phyloP scores from a whole-genome alignment of 2,797 vertebrate species.

The Neomorphus geoffroyi region DNA sequence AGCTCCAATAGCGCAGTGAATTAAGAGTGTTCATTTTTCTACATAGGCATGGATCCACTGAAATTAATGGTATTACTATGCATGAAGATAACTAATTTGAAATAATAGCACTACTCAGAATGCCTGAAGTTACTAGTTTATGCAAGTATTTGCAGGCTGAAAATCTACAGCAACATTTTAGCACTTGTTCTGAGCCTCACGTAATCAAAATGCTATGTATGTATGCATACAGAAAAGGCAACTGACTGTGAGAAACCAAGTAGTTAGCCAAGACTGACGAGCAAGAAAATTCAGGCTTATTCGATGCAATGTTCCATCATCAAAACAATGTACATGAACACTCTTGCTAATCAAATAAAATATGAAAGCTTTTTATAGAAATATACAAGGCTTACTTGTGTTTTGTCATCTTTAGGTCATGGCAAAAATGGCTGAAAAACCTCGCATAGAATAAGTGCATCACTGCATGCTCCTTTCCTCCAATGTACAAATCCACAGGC shows the following conservation, averaged over 20 bases:
- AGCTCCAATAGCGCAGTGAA: neutral
- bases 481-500: slow-evolving; percentile 95
- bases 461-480: slow-evolving; percentile 96
- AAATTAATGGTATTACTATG: neutral
- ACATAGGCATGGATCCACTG: neutral
- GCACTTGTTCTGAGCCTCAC: neutral
- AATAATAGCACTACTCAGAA: neutral
- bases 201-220: neutral
- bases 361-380: neutral
- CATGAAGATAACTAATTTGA: neutral
- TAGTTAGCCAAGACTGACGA: neutral
- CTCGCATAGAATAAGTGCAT: slow-evolving; percentile 98
- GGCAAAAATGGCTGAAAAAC: slow-evolving; percentile 94
- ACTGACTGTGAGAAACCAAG: neutral
- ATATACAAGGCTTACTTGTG: slow-evolving; percentile 81
- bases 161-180: neutral
- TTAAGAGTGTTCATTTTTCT: neutral
- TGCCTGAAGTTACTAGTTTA: neutral
- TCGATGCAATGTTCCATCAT: neutral
- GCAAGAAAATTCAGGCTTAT: neutral
- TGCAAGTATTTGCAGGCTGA: neutral
- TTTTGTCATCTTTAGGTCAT: slow-evolving; percentile 85
- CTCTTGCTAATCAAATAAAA: neutral
- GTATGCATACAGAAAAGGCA: neutral
- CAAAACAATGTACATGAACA: neutral